Evolutionary conservation across 2,888 invertebrate species (phyloP), one percentile per base, ranked within the genome.

Genomic region (Piscicola geometra): DNA sequence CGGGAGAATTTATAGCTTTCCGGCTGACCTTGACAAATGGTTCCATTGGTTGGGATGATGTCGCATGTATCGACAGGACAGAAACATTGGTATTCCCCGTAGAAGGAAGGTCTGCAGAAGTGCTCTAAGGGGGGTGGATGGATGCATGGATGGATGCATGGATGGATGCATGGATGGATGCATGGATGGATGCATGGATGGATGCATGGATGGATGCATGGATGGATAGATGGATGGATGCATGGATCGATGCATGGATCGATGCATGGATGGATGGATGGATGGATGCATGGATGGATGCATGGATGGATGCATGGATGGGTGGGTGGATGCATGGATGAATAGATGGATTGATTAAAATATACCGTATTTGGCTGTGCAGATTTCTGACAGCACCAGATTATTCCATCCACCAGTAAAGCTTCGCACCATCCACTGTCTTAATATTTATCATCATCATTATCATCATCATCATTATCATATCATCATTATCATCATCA

Each of bases 31-130:
- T 64, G 30, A 41, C 79, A 79, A 12, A 76, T 41, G 1, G 77
- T 76, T 21, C 79, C 79, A 67, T 78, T 77, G 32, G 77, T 25
- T 0, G 79, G 77, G 5, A 76, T 56, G n/a, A 75, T 70, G 28
- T 66, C 71, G 12, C 75, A 68, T 28, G 47, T 67, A 25, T 76
- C 68, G 28, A 77, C 32, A 0, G 78, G 69, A 73, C 78, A 78
- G 56, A 64, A 52, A 50, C 78, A 78, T 35, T 78, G 78, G 66
- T 75, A 78, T 15, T 77, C 78, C 21, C 77, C 78, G 30, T 75
- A 66, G n/a, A 66, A 28, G 0, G 76, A 75, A 25, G 72, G 33
- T 0, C 32, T 32, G 66, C 78, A 78, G 32, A 71, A 64, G 30
- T 75, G 33, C 12, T 75, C 70, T 70, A 52, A 18, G 36, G 71